Evolutionary conservation across 2,888 invertebrate genomes (phyloP).

Genomic region (Drepanosiphum platanoidis): DNA sequence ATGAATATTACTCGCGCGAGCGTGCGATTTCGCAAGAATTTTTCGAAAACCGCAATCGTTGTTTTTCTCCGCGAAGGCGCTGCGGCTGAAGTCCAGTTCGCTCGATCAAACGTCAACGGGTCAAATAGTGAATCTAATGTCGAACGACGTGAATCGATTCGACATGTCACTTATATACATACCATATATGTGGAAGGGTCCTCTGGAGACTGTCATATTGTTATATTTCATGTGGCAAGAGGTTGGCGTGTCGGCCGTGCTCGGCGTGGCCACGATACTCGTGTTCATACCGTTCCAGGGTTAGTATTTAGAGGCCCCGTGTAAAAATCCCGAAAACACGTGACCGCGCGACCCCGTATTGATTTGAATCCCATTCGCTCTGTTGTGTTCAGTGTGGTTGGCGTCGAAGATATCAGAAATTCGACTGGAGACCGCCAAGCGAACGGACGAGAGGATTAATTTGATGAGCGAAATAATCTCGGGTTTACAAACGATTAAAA

Average conservation of each 20-base stretch:
- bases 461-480: constrained; percentile 90
- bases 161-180: constrained; percentile 88
- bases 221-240: constrained; percentile 75
- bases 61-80: constrained; percentile 14
- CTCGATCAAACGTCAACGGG: constrained; percentile 19
- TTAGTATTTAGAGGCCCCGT: constrained; percentile 67
- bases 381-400: constrained; percentile 75
- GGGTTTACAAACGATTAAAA: constrained; percentile 89
- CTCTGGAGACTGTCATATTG: constrained; percentile 82
- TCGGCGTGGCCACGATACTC: constrained; percentile 77
- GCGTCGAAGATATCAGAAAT: constrained; percentile 81
- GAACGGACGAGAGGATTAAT: constrained; percentile 89
- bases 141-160: constrained; percentile 74
- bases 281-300: constrained; percentile 80
- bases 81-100: constrained; percentile 2
- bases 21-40: background rate
- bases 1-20: no score
- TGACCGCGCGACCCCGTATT: constrained; percentile 64
- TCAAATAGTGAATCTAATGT: constrained; percentile 47
- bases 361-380: background rate
- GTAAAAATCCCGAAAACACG: no score
- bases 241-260: constrained; percentile 76
- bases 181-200: constrained; percentile 92
- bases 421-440: constrained; percentile 80
- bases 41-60: background rate